These are phyloP conservation scores for Hirtodrosophila confusa DNA, from an alignment of 2,888 invertebrate species.

Conservation along the genomic window DNA sequence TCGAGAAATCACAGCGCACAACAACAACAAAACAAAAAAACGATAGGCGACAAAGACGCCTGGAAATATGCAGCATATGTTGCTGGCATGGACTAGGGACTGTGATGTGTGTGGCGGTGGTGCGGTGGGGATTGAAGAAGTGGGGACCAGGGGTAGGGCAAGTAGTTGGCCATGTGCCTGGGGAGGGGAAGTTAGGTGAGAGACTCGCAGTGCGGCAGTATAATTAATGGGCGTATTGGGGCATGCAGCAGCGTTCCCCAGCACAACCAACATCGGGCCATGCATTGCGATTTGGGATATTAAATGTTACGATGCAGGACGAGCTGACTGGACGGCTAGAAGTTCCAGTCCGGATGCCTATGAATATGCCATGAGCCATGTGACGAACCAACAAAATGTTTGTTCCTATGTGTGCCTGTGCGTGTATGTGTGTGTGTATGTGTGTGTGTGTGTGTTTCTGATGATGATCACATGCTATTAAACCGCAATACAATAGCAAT, in stretches of 20 bases:
- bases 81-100: slow-evolving; percentile 22
- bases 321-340: slow-evolving; percentile 4
- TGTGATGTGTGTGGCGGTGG: not conserved
- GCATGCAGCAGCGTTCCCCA: slow-evolving; percentile 45
- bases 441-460: slow-evolving; percentile 9
- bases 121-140: not conserved
- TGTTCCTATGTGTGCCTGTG: not conserved
- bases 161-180: slow-evolving; percentile 2
- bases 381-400: slow-evolving; percentile 42
- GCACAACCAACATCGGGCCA: slow-evolving; percentile 18
- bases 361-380: slow-evolving; percentile 62
- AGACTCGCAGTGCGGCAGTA: slow-evolving; percentile 68
- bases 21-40: slow-evolving; percentile 12
- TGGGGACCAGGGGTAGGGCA: not conserved
- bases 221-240: slow-evolving; percentile 73
- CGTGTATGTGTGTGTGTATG: slow-evolving; percentile 8
- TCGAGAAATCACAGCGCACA: slow-evolving; percentile 55
- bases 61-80: slow-evolving; percentile 64
- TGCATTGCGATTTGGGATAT: slow-evolving; percentile 61
- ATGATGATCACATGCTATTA: slow-evolving; percentile 76
- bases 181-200: slow-evolving; percentile 13
- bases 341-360: slow-evolving; percentile 33
- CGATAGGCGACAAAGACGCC: slow-evolving; percentile 59
- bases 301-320: slow-evolving; percentile 66
- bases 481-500: slow-evolving; percentile 78